Evolutionary conservation across 2,888 invertebrate genomes (phyloP), one percentile per base, ranked within the genome.

Genomic region (Lasioglossum villosulum): DNA sequence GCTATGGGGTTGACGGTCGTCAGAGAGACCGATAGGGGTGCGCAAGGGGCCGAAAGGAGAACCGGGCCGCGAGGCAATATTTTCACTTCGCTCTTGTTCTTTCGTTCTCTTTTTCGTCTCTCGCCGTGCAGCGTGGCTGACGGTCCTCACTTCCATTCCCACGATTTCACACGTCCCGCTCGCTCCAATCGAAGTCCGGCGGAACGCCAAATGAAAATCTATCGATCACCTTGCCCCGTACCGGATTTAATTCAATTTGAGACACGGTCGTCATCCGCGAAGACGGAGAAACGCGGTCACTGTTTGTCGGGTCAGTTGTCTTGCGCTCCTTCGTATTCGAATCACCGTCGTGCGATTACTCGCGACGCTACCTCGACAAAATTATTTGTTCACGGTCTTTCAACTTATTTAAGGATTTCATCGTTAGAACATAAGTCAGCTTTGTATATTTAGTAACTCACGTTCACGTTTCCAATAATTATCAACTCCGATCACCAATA

Each of bases 211-310:
- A 91, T 91, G 91, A 91, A 91, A 91, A 91, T 91, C 91, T 91
- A 91, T 91, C 88, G 91, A 91, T 91, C 88, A 91, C 80, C 72
- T 80, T 88, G 87, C 88, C 83, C 89, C 88, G 87, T 89, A 88
- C 88, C 91, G 87, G 90, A 90, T 91, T 91, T 91, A 91, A 91
- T 91, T 91, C 90, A 91, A 91, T 91, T 91, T 91, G 88, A 90
- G 88, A 84, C 90, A 81, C 86, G 88, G 90, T 91, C 88, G 89
- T 90, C 88, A 63, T 63, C 63, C 63, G 30, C 63, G 30, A 63
- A 63, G 63, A 63, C 63, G 63, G 1, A 1, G 56, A 12, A n/a
- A 56, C 56, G 56, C 56, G n/a, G 4, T n/a, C 56, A 4, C 12
- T 56, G 56, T 56, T 56, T 56, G 12, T n/a, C 56, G 12, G 8